Conservation (phyloP, 2,797 vertebrate genomes). For the Sphenodon punctatus region DNA sequence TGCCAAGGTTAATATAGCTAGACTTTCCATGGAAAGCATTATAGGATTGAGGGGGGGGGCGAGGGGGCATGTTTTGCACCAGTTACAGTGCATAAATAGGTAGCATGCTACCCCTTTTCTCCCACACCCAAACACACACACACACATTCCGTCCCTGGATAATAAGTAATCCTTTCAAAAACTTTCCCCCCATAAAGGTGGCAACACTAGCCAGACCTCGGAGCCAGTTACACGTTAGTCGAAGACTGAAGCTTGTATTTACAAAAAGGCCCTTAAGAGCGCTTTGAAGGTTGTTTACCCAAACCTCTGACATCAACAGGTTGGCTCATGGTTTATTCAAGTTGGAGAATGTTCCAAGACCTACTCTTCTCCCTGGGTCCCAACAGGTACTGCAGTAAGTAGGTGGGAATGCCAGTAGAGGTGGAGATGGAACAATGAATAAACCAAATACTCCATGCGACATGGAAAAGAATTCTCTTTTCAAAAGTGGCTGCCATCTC, state of each 20-base stretch:
- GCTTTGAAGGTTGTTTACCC: constrained; percentile 5
- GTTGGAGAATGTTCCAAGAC: constrained; percentile 46
- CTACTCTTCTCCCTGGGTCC: constrained; percentile 8
- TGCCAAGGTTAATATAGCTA: constrained; percentile 63
- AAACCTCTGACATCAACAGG: constrained; percentile 9
- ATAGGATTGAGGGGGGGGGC: constrained; percentile 47
- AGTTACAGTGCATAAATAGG: constrained; percentile 59
- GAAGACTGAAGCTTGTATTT: constrained; percentile 15
- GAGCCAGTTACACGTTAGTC: neutral
- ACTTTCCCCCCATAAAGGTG: constrained; percentile 38
- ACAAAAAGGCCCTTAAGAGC: constrained; percentile 49
- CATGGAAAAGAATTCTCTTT: constrained; percentile 52
- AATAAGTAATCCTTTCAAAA: constrained; percentile 20
- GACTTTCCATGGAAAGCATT: constrained; percentile 63
- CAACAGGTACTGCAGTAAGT: constrained; percentile 33
- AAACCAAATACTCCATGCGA: constrained; percentile 3
- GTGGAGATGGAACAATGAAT: constrained; percentile 12
- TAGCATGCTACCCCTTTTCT: constrained; percentile 35
- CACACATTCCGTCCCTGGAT: neutral
- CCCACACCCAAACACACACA: neutral
- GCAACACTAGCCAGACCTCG: constrained; percentile 37
- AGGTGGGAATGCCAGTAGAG: constrained; percentile 44
- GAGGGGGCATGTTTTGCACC: constrained; percentile 42
- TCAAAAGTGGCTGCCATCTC: constrained; percentile 53
- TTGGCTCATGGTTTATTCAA: constrained; percentile 18